phyloP scores from a whole-genome alignment of 2,797 vertebrate species.

The Brotula barbata region DNA sequence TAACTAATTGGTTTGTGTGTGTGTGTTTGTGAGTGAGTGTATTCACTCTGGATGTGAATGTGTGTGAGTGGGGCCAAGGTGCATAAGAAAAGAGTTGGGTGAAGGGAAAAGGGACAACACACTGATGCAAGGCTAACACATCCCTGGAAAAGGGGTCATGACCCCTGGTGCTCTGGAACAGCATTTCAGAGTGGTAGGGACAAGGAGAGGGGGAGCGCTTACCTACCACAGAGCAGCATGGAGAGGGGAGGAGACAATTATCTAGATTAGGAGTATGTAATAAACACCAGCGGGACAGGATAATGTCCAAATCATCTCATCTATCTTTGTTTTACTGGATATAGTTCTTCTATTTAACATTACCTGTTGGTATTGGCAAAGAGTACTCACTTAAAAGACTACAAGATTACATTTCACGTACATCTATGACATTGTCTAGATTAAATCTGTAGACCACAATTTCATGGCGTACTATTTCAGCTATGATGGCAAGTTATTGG shows the following conservation, averaged over 20 bases:
- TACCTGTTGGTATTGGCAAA: not conserved
- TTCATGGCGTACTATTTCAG: conserved; percentile 19
- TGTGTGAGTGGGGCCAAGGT: conserved; percentile 54
- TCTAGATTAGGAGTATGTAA: conserved; percentile 30
- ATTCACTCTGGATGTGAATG: conserved; percentile 41
- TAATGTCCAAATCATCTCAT: conserved; percentile 27
- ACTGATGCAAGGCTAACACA: conserved; percentile 66
- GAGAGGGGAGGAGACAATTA: conserved; percentile 34
- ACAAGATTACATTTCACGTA: conserved; percentile 8
- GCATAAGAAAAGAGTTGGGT: conserved; percentile 60
- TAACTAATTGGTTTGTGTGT: conserved; percentile 64
- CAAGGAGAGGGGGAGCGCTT: conserved; percentile 51
- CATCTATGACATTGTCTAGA: no score
- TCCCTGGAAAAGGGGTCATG: conserved; percentile 71
- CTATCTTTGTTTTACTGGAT: conserved; percentile 31
- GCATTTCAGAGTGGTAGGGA: conserved; percentile 56
- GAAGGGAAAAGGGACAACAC: conserved; percentile 53
- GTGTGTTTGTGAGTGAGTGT: conserved; percentile 21
- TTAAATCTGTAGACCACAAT: not conserved
- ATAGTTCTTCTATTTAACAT: conserved; percentile 13
- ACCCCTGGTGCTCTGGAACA: conserved; percentile 71
- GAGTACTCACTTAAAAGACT: conserved; percentile 14
- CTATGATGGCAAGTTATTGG: conserved; percentile 9
- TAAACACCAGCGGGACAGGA: conserved; percentile 8
- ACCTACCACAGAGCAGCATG: conserved; percentile 54